Evolutionary conservation across 2,888 invertebrate species (phyloP).

Genomic region (Chelonus formosanus): DNA sequence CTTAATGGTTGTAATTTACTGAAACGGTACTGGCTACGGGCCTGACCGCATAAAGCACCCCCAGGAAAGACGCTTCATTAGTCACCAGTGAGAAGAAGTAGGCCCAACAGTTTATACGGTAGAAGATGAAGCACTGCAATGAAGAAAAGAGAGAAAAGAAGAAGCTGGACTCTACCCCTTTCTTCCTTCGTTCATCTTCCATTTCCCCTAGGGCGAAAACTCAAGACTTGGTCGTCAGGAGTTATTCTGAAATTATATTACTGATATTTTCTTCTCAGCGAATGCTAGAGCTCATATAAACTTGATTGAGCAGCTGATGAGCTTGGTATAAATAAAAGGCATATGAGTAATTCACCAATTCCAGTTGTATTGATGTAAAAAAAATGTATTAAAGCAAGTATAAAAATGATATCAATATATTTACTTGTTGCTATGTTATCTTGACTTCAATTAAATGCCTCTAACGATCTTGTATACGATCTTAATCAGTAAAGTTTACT

Average conservation of each 20-base stretch:
- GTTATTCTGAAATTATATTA: conserved; percentile 8
- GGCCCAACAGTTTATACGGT: not conserved
- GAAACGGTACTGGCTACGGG: conserved; percentile 53
- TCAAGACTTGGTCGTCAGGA: not conserved
- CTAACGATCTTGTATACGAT: no score
- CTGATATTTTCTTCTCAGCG: conserved; percentile 18
- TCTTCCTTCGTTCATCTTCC: conserved; percentile 24
- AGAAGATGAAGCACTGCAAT: no score
- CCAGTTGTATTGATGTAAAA: no score
- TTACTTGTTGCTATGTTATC: no score
- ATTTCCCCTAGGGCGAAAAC: conserved; percentile 21
- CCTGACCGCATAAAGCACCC: conserved; percentile 54
- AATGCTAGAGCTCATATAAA: conserved; percentile 11
- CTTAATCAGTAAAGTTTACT: no score
- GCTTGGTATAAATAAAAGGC: conserved; percentile 6
- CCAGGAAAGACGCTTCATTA: conserved; percentile 51
- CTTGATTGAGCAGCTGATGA: conserved; percentile 28
- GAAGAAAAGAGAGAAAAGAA: conserved; percentile 7
- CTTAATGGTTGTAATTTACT: conserved; percentile 62
- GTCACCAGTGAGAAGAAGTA: conserved; percentile 38
- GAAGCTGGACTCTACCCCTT: conserved; percentile 11
- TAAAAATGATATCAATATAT: no score
- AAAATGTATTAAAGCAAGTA: no score
- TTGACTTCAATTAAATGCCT: no score
- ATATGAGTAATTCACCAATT: conserved; percentile 4